phyloP scores from a whole-genome alignment of 2,888 invertebrate genomes.

The Callosobruchus maculatus region DNA sequence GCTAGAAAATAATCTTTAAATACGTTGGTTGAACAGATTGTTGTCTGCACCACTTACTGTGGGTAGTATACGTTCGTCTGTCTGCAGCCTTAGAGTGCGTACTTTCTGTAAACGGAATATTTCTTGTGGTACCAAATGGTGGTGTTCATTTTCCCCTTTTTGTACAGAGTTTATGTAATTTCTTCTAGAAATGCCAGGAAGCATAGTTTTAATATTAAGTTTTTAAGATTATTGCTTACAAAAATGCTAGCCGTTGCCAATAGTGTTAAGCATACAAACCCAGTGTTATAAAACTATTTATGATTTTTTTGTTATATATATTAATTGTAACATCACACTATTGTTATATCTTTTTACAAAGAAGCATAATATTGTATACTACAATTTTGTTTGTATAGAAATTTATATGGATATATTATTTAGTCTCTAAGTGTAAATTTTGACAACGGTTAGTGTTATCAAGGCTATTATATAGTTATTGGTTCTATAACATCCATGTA shows the following conservation, averaged over 20 bases:
- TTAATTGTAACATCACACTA: conserved; percentile 1
- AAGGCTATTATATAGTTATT: conserved; percentile 29
- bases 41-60: neutral
- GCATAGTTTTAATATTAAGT: conserved; percentile 41
- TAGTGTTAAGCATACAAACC: conserved; percentile 32
- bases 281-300: conserved; percentile 43
- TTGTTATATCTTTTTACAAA: conserved; percentile 27
- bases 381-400: conserved; percentile 31
- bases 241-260: conserved; percentile 42
- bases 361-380: conserved; percentile 20
- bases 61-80: neutral
- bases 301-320: conserved; percentile 17
- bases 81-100: neutral
- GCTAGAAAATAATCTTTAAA: no score
- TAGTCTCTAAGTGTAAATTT: conserved; percentile 28
- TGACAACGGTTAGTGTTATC: conserved; percentile 38
- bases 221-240: conserved; percentile 36
- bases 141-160: conserved; percentile 14
- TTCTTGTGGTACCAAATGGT: neutral
- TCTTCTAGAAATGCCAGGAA: conserved; percentile 41
- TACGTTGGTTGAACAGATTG: neutral
- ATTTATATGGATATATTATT: conserved; percentile 25
- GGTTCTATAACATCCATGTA: conserved; percentile 33
- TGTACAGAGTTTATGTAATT: conserved; percentile 27
- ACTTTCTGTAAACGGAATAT: neutral